Evolutionary conservation across 2,797 vertebrate species (phyloP).

Genomic region (Bradypodion ventrale): DNA sequence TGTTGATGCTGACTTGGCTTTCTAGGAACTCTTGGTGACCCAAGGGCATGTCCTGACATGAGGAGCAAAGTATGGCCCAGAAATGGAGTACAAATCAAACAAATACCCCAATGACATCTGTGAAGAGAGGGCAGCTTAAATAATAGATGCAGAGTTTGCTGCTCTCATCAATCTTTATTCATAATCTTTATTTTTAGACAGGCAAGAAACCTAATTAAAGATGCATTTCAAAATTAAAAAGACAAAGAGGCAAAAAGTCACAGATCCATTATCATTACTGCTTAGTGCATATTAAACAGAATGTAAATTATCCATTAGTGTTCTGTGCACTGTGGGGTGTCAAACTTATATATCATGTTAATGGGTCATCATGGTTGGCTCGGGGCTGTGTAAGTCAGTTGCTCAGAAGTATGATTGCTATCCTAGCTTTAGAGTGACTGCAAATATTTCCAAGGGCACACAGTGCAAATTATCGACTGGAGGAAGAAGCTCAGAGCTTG

Average conservation of each 20-base stretch:
- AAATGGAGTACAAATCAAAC: conserved; percentile 36
- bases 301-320: conserved; percentile 36
- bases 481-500: neutral
- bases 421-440: neutral
- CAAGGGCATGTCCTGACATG: conserved; percentile 28
- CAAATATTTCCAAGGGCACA: conserved; percentile 9
- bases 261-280: conserved; percentile 36
- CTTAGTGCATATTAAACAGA: conserved; percentile 41
- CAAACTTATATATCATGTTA: conserved; percentile 42
- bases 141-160: conserved; percentile 32
- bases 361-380: conserved; percentile 20
- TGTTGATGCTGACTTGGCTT: conserved; percentile 10
- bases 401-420: conserved; percentile 20
- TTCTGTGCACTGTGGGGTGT: conserved; percentile 24
- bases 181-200: conserved; percentile 43
- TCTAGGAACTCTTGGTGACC: conserved; percentile 14
- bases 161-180: conserved; percentile 44
- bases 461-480: neutral
- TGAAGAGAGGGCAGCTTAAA: conserved; percentile 34
- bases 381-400: conserved; percentile 15
- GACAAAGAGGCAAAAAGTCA: conserved; percentile 48
- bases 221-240: conserved; percentile 48
- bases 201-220: conserved; percentile 40
- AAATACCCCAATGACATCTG: conserved; percentile 29
- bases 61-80: conserved; percentile 27